A percentile compares a stretch with the other conserved stretches of the same genome.
Evolutionary conservation across 2,113 vertebrate genomes (phyloP).

Genomic region (Choloepus hoffmanni): DNA sequence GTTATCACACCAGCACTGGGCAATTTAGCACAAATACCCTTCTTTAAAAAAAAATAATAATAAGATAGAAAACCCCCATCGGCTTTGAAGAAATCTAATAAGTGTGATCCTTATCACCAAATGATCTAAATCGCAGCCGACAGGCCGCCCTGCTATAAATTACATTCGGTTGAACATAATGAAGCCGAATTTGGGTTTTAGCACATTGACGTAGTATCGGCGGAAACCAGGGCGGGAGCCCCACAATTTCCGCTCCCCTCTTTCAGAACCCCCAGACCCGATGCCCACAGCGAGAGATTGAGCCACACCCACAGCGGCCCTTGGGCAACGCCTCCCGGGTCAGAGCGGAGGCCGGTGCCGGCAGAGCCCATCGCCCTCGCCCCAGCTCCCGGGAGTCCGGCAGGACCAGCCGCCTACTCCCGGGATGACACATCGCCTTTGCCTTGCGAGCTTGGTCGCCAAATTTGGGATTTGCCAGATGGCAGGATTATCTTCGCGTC

Average conservation of each 20-base stretch:
- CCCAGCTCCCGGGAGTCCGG: background rate
- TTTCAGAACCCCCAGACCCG: conserved; percentile 1
- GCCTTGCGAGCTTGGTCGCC: conserved; percentile 62
- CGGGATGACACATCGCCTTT: background rate
- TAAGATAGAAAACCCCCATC: conserved; percentile 31
- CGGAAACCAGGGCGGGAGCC: conserved; percentile 70
- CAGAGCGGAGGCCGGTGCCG: background rate
- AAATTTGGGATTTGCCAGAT: conserved; percentile 81
- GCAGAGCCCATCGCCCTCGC: background rate
- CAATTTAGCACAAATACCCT: conserved; percentile 86
- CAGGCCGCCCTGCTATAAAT: conserved; percentile 84
- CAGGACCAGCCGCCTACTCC: conserved; percentile 60
- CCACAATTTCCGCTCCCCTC: conserved; percentile 31
- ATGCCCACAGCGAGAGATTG: background rate
- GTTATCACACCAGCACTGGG: conserved; percentile 88
- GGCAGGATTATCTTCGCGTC: conserved; percentile 77
- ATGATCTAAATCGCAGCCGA: conserved; percentile 83
- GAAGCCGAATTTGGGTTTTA: conserved; percentile 82
- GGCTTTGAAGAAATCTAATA: conserved; percentile 87
- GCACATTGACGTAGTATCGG: conserved; percentile 73
- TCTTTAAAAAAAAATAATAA: background rate
- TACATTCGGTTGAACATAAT: conserved; percentile 80
- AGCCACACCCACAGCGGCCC: background rate
- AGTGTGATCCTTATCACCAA: conserved; percentile 85
- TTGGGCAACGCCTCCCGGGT: background rate